Evolutionary conservation across 2,797 vertebrate genomes (phyloP).

Genomic region (Cryptoprocta ferox): DNA sequence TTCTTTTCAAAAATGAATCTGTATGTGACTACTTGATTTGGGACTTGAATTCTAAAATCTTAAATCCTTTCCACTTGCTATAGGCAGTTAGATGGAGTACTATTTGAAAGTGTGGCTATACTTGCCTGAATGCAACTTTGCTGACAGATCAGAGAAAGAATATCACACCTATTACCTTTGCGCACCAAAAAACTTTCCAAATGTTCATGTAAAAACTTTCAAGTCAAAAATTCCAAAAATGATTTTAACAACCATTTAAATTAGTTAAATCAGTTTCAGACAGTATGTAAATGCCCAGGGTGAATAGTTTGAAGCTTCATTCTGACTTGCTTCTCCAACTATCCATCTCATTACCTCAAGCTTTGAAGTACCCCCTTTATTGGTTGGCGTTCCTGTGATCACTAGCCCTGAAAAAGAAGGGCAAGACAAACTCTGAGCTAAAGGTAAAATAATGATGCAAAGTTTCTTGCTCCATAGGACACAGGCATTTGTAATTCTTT

Average conservation of each 20-base stretch:
- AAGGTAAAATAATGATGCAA: background rate
- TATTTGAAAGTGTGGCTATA: background rate
- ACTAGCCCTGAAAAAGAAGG: background rate
- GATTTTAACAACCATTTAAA: background rate
- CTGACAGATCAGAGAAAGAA: background rate
- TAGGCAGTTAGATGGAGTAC: background rate
- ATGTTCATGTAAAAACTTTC: background rate
- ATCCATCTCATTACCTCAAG: background rate
- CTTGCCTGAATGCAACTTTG: background rate
- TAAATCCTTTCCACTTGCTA: background rate
- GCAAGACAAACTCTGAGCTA: background rate
- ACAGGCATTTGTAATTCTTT: background rate
- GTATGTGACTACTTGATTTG: background rate
- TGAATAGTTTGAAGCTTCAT: background rate
- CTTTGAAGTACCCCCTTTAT: background rate
- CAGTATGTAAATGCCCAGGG: background rate
- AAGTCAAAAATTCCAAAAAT: slow-evolving; percentile 15
- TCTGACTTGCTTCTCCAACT: background rate
- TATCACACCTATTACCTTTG: background rate
- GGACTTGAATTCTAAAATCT: background rate
- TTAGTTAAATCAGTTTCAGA: background rate
- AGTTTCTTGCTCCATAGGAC: background rate
- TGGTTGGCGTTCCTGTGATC: background rate
- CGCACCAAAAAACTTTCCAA: background rate
- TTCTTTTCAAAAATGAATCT: background rate